phyloP scores from a whole-genome alignment of 2,113 vertebrate species.

The Sinocyclocheilus maitianheensis region DNA sequence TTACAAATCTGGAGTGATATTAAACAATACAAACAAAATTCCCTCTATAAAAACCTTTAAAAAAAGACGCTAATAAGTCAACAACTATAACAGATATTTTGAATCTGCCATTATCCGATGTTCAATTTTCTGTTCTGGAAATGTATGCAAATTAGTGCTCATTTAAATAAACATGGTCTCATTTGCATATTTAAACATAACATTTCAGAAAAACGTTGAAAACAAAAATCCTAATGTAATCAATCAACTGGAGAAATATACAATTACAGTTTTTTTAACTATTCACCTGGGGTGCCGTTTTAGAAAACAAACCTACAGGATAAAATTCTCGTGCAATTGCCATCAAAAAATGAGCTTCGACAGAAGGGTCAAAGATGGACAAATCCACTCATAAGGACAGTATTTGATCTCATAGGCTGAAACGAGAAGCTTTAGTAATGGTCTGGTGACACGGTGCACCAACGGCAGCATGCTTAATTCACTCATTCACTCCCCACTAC shows the following conservation, averaged over 20 bases:
- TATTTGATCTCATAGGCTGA: conserved; percentile 36
- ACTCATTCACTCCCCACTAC: conserved; percentile 40
- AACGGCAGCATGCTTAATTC: conserved; percentile 26
- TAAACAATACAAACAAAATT: not conserved
- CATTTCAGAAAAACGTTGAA: not conserved
- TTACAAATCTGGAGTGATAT: not conserved
- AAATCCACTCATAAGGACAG: conserved; percentile 23
- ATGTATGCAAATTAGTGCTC: not conserved
- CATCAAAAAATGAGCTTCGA: not conserved
- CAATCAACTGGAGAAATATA: not conserved
- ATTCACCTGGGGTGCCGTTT: not conserved
- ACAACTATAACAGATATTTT: not conserved
- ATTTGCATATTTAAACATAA: not conserved
- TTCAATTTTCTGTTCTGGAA: conserved; percentile 2
- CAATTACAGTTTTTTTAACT: not conserved
- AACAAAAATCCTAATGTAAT: not conserved
- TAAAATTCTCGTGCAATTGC: not conserved
- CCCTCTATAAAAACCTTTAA: not conserved
- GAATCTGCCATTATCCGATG: not conserved
- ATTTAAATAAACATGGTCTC: not conserved
- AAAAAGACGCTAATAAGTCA: not conserved
- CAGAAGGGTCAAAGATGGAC: conserved; percentile 15
- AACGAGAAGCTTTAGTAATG: conserved; percentile 17
- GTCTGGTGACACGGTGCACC: conserved; percentile 8
- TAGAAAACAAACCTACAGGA: not conserved